Base-by-base conservation (phyloP, 2,797 vertebrate genomes). In the Merluccius polli region DNA sequence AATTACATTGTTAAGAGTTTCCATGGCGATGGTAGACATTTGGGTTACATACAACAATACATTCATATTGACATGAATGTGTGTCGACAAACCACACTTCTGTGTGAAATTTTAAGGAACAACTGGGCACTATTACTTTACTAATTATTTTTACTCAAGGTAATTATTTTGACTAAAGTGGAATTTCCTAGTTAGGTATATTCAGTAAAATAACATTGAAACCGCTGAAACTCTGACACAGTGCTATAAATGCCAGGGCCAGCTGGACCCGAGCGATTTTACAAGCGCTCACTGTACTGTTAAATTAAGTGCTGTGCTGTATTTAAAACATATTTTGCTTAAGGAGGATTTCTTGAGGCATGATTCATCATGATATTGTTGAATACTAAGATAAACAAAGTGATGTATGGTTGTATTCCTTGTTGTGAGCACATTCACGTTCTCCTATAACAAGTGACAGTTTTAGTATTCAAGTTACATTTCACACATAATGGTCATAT, bases 271-370 rank as follows among this genome's bases (percentile, higher is more conserved):
- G 73, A 74, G 70, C 71, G 70, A 72, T 80, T 92, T 92, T 85
- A 92, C 87, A 81, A 83, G 87, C 79, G 89, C 75, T 29, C 78
- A 24, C 81, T 84, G 88, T 72, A 72, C 73, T 73, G 71, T 91
- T 87, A 86, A 90, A 88, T 82, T 82, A 89, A 91, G 84, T 84
- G 86, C 84, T 88, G 87, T 85, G 21, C 21, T 9, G 79, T 82
- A 81, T 84, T 87, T 73, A 44, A 85, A 87, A 89, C 52, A 87
- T 88, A 88, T 87, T 89, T 85, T 44, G 78, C 81, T 88, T 85
- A 76, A 81, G 83, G 74, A 71, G 48, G 48, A 52, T 52, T 52
- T 63, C 1, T 27, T 63, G 52, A 63, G 52, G n/a, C n/a, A 1
- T 24, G n/a, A 63, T 24, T 65, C 24, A 27, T 12, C 1, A 0